Conservation (phyloP, 1,140 invertebrate genomes). For the Coelopa frigida region DNA sequence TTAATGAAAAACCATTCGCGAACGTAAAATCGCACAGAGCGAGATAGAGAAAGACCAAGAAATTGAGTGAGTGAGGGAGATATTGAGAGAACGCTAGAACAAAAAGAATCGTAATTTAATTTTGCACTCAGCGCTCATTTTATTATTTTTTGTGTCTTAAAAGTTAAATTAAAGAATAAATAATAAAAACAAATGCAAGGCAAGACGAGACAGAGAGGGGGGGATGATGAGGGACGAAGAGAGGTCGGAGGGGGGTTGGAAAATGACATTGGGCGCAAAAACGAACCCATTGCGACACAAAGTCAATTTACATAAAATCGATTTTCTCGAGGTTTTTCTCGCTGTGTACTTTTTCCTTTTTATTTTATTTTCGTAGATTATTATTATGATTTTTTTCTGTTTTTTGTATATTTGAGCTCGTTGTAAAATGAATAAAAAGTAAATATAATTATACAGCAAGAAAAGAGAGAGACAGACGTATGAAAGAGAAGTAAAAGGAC, state of each 20-base stretch:
- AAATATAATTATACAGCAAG: conserved; percentile 12
- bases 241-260: background rate
- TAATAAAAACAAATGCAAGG: conserved; percentile 18
- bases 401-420: conserved; percentile 7
- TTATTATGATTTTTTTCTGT: conserved; percentile 8
- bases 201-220: conserved; percentile 4
- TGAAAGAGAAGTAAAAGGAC: background rate
- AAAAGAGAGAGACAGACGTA: background rate
- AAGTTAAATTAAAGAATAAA: conserved; percentile 34
- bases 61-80: no score
- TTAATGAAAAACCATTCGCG: no score
- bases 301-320: conserved; percentile 45
- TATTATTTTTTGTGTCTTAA: conserved; percentile 16
- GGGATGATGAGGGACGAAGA: conserved; percentile 7
- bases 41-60: no score
- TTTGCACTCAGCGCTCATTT: no score
- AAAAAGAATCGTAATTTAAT: no score
- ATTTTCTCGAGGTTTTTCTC: conserved; percentile 16
- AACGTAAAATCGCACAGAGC: no score
- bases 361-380: conserved; percentile 3
- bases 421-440: conserved; percentile 9
- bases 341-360: background rate
- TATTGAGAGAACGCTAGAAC: no score
- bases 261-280: conserved; percentile 11
- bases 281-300: conserved; percentile 25